Evolutionary conservation across 2,888 invertebrate genomes (phyloP).

Genomic region (Cacoxenus indagator): DNA sequence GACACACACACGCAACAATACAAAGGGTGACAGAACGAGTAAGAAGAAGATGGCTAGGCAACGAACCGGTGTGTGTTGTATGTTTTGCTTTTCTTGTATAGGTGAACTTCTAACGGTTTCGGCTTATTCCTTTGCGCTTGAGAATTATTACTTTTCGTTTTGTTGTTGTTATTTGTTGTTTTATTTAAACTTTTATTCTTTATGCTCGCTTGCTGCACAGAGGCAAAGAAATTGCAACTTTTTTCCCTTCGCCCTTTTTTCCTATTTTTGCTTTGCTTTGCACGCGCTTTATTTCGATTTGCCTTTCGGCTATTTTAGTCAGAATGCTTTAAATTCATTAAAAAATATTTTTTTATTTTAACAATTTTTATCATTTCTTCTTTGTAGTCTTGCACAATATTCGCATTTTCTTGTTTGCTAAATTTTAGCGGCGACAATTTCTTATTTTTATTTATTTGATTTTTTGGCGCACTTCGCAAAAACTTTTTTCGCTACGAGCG

Average conservation of each 20-base stretch:
- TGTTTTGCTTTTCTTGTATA: neutral
- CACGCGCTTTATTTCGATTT: constrained; percentile 24
- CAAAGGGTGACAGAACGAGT: no score
- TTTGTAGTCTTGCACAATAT: neutral
- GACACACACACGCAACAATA: no score
- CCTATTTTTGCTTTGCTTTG: constrained; percentile 27
- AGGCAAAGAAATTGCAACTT: neutral
- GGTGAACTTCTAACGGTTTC: neutral
- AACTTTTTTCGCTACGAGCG: constrained; percentile 26
- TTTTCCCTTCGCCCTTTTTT: neutral
- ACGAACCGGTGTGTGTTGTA: no score
- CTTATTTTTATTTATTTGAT: neutral
- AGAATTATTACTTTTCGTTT: constrained; percentile 1
- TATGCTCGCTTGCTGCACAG: neutral
- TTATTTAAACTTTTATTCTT: constrained; percentile 24
- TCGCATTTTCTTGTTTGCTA: neutral
- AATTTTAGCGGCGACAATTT: neutral
- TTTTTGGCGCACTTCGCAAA: neutral
- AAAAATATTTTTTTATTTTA: constrained; percentile 27
- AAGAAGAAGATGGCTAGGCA: no score
- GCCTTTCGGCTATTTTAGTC: constrained; percentile 7
- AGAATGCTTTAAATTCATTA: constrained; percentile 23
- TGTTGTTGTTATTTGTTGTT: neutral
- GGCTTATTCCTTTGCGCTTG: constrained; percentile 31
- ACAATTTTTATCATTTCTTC: constrained; percentile 33